These are phyloP conservation scores for Harmothoe impar DNA, from an alignment of 2,888 invertebrate species.

Conservation along the genomic window DNA sequence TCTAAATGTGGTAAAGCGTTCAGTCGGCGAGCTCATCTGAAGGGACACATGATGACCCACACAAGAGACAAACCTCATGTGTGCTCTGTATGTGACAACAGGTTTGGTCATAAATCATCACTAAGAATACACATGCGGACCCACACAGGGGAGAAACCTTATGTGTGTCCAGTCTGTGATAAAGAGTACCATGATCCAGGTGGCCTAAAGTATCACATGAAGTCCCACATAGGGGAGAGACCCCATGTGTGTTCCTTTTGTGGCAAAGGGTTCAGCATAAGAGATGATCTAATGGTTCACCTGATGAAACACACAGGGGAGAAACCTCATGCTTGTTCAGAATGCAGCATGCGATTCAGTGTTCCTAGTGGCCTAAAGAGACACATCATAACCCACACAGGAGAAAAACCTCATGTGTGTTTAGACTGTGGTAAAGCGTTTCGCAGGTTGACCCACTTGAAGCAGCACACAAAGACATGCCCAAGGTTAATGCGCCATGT, in stretches of 20 bases:
- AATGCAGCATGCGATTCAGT: too few relatives aligned
- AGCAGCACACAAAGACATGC: too few relatives aligned
- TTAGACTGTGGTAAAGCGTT: neutral
- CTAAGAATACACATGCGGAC: neutral
- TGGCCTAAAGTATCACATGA: neutral
- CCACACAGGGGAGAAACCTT: neutral
- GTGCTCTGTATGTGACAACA: neutral
- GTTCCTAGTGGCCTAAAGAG: neutral
- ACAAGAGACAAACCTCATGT: neutral
- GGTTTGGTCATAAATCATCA: neutral
- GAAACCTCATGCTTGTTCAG: conserved; percentile 3
- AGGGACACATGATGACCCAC: neutral
- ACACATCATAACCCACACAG: neutral
- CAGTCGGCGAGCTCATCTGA: too few relatives aligned
- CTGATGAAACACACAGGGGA: neutral
- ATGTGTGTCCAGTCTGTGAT: neutral
- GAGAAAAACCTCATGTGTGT: conserved; percentile 23
- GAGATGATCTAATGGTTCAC: neutral
- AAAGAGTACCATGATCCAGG: neutral
- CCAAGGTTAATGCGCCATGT: too few relatives aligned
- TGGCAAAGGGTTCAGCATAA: neutral
- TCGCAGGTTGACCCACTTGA: too few relatives aligned
- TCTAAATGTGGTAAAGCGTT: neutral
- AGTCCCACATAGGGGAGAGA: neutral
- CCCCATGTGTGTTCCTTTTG: neutral